Evolutionary conservation across 2,888 invertebrate genomes (phyloP).

Genomic region (Drosophila meridionalis): DNA sequence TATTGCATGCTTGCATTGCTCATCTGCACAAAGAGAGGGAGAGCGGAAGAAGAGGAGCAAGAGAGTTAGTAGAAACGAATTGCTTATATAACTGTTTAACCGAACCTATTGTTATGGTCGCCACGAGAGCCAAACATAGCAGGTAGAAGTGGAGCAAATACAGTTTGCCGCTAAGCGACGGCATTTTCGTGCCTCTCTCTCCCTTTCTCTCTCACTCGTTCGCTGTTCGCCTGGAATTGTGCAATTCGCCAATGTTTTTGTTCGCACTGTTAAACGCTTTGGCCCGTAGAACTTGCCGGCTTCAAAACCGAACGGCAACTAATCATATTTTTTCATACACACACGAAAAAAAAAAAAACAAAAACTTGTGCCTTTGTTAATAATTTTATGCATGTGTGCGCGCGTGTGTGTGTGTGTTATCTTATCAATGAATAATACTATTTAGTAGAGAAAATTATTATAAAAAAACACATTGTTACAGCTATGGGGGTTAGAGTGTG

Average conservation of each 20-base stretch:
- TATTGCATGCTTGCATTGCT: constrained; percentile 73
- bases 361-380: constrained; percentile 50
- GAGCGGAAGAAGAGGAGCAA: too few relatives aligned
- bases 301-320: constrained; percentile 61
- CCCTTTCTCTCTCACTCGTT: constrained; percentile 9
- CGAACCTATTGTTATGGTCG: constrained; percentile 51
- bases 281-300: constrained; percentile 47
- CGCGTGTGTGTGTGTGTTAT: constrained; percentile 39
- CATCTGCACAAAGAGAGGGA: constrained; percentile 58
- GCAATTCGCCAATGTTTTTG: constrained; percentile 26
- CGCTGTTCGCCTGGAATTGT: constrained; percentile 7
- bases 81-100: constrained; percentile 39
- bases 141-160: constrained; percentile 17
- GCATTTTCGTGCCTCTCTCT: constrained; percentile 39
- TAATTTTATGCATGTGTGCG: constrained; percentile 17
- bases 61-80: background rate
- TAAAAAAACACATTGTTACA: constrained; percentile 8
- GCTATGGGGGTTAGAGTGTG: background rate
- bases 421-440: constrained; percentile 58
- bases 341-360: constrained; percentile 26
- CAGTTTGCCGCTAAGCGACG: constrained; percentile 30
- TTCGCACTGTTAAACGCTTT: constrained; percentile 1
- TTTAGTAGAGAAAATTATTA: constrained; percentile 32
- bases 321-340: constrained; percentile 50
- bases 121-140: constrained; percentile 7